Conservation (phyloP, 1,140 invertebrate genomes). For the Drosophila varians region DNA sequence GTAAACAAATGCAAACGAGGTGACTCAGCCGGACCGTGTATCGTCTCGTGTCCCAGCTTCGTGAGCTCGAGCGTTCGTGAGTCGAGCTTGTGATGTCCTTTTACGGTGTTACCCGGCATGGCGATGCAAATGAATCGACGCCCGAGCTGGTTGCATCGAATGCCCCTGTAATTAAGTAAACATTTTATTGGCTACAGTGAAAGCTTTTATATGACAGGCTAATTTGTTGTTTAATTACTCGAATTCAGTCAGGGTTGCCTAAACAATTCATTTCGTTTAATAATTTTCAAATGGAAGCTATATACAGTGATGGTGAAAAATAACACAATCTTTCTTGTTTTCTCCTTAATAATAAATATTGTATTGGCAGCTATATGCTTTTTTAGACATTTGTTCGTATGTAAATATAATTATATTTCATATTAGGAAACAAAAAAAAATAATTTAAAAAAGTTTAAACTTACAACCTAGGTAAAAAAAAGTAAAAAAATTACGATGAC, state of each 20-base stretch:
- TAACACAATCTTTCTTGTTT: too few relatives aligned
- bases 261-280: too few relatives aligned
- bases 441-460: too few relatives aligned
- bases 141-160: conserved; percentile 4
- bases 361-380: too few relatives aligned
- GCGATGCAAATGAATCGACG: conserved; percentile 21
- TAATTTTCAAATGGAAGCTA: too few relatives aligned
- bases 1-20: conserved; percentile 66
- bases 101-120: conserved; percentile 18
- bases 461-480: too few relatives aligned
- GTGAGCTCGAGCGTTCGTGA: conserved; percentile 9
- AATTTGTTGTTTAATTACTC: not conserved
- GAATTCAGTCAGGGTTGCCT: not conserved
- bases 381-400: too few relatives aligned
- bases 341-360: too few relatives aligned
- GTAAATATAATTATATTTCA: too few relatives aligned
- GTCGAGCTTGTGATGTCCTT: conserved; percentile 25
- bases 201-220: not conserved
- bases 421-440: too few relatives aligned
- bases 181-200: conserved; percentile 13
- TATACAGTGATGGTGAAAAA: too few relatives aligned
- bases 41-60: conserved; percentile 1
- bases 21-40: conserved; percentile 66
- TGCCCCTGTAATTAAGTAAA: not conserved
- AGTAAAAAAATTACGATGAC: too few relatives aligned